These are phyloP conservation scores for Patella caerulea DNA, from an alignment of 2,888 invertebrate genomes.

Conservation along the genomic window DNA sequence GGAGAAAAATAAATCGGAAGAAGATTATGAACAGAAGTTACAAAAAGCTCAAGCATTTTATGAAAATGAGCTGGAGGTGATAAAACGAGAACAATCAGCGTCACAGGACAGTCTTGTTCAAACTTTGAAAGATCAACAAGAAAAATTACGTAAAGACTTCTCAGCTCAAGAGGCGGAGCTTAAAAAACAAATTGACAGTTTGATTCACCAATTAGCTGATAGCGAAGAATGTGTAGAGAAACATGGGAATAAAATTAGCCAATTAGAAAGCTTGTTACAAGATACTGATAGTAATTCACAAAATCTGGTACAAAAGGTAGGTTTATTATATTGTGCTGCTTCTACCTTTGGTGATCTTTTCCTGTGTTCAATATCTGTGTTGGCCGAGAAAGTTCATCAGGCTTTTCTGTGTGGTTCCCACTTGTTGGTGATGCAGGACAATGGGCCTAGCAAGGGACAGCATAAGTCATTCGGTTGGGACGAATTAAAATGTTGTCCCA, in stretches of 20 bases:
- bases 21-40: conserved; percentile 67
- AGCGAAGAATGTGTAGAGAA: conserved; percentile 61
- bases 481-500: too few species aligned
- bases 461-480: too few species aligned
- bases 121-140: conserved; percentile 55
- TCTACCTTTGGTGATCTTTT: not conserved
- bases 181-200: conserved; percentile 60
- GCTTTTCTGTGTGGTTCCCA: too few species aligned
- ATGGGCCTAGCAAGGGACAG: too few species aligned
- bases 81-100: conserved; percentile 50
- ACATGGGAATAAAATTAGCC: conserved; percentile 48
- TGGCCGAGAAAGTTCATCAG: too few species aligned
- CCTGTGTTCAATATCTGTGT: too few species aligned
- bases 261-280: conserved; percentile 41
- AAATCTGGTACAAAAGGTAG: conserved; percentile 29
- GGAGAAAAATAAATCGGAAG: conserved; percentile 54
- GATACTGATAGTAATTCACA: conserved; percentile 49
- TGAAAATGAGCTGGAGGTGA: conserved; percentile 67
- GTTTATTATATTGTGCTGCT: not conserved
- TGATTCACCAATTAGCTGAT: conserved; percentile 58
- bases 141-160: conserved; percentile 63
- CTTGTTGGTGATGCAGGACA: too few species aligned
- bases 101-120: conserved; percentile 50
- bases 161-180: conserved; percentile 52
- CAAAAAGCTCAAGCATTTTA: conserved; percentile 67